Percentiles rank a stretch among this genome's conserved stretches.
These are phyloP conservation scores for Ophthalmolycus amberensis DNA, from an alignment of 2,113 vertebrate genomes.

Conservation along the genomic window DNA sequence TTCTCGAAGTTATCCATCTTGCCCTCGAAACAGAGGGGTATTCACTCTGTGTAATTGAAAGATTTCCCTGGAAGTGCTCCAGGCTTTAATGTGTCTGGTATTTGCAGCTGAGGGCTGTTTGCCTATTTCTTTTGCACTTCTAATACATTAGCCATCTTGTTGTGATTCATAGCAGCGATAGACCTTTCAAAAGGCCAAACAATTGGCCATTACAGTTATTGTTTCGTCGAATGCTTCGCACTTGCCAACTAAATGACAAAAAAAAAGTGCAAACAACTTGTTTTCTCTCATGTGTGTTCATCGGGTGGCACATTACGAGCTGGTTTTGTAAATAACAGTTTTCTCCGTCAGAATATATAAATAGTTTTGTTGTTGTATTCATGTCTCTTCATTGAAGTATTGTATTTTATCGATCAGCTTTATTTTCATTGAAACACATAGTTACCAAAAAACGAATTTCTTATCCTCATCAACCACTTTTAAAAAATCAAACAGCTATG, in stretches of 20 bases:
- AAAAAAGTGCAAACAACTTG: conserved; percentile 4
- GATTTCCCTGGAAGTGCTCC: conserved; percentile 82
- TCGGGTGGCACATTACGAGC: not conserved
- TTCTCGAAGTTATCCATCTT: conserved; percentile 81
- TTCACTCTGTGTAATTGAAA: conserved; percentile 86
- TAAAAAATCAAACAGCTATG: not conserved
- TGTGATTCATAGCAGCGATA: conserved; percentile 69
- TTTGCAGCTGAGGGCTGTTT: conserved; percentile 75
- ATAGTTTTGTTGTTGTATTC: not conserved
- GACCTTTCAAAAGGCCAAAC: conserved; percentile 66
- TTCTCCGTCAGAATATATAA: not conserved
- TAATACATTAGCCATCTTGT: conserved; percentile 69
- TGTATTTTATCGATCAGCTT: not conserved
- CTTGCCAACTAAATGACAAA: not conserved
- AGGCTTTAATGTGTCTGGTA: conserved; percentile 80
- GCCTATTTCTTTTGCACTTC: conserved; percentile 77
- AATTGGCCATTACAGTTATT: conserved; percentile 71
- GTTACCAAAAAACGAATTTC: not conserved
- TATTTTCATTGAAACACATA: not conserved
- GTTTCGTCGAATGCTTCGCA: conserved; percentile 51
- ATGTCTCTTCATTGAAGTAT: not conserved
- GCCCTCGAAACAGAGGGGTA: conserved; percentile 69
- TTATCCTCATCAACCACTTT: not conserved
- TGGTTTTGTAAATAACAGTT: not conserved
- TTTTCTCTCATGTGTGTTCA: not conserved